Percentiles rank a stretch among this genome's conserved stretches.
These are phyloP conservation scores for Pogona vitticeps DNA, from an alignment of 2,113 vertebrate species.

Conservation along the genomic window DNA sequence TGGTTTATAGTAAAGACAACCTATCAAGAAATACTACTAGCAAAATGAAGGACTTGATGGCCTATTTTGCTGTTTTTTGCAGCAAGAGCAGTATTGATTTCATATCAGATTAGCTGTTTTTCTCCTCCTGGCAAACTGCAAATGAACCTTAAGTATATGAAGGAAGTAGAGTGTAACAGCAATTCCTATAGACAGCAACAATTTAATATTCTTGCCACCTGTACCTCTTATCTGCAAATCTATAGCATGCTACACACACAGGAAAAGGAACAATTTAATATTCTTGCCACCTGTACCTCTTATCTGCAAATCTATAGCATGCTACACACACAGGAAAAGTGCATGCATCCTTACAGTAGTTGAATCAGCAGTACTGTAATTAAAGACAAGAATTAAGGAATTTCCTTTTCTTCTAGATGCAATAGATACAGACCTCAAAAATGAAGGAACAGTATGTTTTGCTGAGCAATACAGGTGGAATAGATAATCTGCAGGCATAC, in stretches of 20 bases:
- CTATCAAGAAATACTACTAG: too few relatives aligned
- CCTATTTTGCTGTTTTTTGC: too few relatives aligned
- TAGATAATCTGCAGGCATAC: not conserved
- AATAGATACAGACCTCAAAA: not conserved
- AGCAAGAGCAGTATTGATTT: too few relatives aligned
- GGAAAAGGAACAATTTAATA: not conserved
- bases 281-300: not conserved
- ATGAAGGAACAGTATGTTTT: not conserved
- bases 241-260: not conserved
- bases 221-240: not conserved
- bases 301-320: not conserved
- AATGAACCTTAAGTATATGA: too few relatives aligned
- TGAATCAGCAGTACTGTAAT: not conserved
- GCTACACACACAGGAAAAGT: not conserved
- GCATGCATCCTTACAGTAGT: too few relatives aligned
- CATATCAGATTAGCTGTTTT: too few relatives aligned
- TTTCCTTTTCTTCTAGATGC: not conserved
- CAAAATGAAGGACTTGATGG: too few relatives aligned
- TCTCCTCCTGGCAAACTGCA: too few relatives aligned
- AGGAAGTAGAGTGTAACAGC: too few relatives aligned
- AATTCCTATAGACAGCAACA: too few relatives aligned
- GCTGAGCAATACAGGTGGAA: not conserved
- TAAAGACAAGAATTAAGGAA: not conserved
- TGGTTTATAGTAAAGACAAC: too few relatives aligned
- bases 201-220: not conserved